Conservation (phyloP, 2,888 invertebrate genomes). For the Euproctis similis region DNA sequence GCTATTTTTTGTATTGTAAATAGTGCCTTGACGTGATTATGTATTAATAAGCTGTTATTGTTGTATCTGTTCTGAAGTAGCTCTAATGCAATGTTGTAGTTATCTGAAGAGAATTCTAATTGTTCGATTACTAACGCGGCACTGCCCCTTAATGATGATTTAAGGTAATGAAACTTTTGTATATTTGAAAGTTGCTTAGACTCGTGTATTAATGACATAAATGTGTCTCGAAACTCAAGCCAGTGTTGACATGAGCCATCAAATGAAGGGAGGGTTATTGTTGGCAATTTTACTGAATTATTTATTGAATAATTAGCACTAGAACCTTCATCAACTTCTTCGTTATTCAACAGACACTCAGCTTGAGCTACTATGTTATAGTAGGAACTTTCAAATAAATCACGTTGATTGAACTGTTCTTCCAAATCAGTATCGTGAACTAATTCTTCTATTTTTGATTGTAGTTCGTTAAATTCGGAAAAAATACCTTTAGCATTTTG, state of each 20-base stretch:
- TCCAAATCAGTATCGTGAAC: neutral
- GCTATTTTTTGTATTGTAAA: no score
- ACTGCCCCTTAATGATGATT: no score
- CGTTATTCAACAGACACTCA: neutral
- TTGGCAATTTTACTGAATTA: neutral
- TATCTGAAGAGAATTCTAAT: no score
- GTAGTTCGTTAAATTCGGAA: neutral
- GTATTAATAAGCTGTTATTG: no score
- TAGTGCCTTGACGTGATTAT: no score
- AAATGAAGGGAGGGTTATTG: constrained; percentile 3
- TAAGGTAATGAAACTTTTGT: no score
- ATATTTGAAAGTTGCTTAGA: no score
- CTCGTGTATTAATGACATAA: constrained; percentile 5
- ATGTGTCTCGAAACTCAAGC: constrained; percentile 8
- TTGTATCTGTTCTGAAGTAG: no score
- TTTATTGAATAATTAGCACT: neutral
- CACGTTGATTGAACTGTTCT: neutral
- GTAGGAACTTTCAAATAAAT: neutral
- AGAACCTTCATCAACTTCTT: neutral
- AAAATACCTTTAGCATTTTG: neutral
- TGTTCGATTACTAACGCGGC: no score
- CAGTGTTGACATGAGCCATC: constrained; percentile 8
- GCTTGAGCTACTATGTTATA: neutral
- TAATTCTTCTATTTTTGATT: neutral
- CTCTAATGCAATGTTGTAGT: no score